Evolutionary conservation across 2,113 vertebrate genomes (phyloP).

Genomic region (Cyanocitta stelleri): DNA sequence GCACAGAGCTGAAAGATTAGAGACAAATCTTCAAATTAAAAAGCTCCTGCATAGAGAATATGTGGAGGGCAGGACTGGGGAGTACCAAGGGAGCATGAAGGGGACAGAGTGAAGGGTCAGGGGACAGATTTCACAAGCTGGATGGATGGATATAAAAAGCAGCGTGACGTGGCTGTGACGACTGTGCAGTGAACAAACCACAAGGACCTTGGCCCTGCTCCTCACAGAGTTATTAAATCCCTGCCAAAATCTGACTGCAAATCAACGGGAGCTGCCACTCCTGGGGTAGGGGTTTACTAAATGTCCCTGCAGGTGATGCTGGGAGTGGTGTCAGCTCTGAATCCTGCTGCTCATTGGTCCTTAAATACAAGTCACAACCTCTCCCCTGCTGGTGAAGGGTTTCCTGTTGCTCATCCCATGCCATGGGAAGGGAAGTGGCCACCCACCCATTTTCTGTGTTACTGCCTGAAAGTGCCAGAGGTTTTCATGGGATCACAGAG

Average conservation of each 20-base stretch:
- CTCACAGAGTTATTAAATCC: background rate
- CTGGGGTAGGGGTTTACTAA: background rate
- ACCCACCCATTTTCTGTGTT: background rate
- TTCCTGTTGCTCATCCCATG: background rate
- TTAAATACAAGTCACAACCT: background rate
- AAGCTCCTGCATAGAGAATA: accelerated
- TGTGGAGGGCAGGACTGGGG: background rate
- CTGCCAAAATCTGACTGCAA: background rate
- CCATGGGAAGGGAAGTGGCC: background rate
- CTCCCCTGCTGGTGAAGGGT: background rate
- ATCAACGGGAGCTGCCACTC: background rate
- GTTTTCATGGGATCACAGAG: background rate
- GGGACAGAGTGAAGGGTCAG: background rate
- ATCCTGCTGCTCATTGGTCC: background rate
- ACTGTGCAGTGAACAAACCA: background rate
- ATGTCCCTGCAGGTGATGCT: background rate
- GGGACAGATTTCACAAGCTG: background rate
- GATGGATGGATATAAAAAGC: background rate
- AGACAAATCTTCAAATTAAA: background rate
- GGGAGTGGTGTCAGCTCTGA: background rate
- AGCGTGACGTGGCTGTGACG: background rate
- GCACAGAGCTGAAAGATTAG: background rate
- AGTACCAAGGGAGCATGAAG: accelerated
- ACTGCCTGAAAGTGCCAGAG: background rate
- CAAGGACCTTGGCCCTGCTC: background rate